phyloP scores from a whole-genome alignment of 2,113 vertebrate species.

The Chitala chitala region DNA sequence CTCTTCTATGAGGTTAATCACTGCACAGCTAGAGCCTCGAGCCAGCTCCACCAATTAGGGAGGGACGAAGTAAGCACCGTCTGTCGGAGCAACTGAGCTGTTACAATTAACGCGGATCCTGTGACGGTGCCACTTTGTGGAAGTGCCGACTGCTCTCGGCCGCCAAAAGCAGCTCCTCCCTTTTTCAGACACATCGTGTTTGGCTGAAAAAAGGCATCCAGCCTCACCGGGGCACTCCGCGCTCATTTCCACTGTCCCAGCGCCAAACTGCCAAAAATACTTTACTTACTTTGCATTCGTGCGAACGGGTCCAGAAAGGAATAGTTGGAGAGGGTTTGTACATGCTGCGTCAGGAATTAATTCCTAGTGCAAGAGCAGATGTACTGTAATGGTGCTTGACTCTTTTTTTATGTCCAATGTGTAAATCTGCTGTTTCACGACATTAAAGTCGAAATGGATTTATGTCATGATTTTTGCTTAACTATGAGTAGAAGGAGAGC shows the following conservation, averaged over 20 bases:
- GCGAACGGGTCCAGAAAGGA: no score
- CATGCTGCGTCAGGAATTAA: no score
- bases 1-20: background rate
- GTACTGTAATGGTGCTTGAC: no score
- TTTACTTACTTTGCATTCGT: background rate
- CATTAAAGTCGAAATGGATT: no score
- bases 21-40: background rate
- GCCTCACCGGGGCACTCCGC: background rate
- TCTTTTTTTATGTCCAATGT: no score
- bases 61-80: background rate
- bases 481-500: no score
- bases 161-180: background rate
- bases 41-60: slow-evolving; percentile 8
- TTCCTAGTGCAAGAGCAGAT: no score
- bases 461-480: no score
- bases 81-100: background rate
- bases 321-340: no score
- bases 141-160: background rate
- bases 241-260: background rate
- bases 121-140: background rate
- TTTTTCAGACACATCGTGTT: background rate
- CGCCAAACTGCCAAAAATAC: background rate
- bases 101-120: background rate
- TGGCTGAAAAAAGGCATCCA: background rate
- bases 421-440: no score